Evolutionary conservation across 2,113 vertebrate genomes (phyloP).

Genomic region (Ptilorrhoa leucosticta): DNA sequence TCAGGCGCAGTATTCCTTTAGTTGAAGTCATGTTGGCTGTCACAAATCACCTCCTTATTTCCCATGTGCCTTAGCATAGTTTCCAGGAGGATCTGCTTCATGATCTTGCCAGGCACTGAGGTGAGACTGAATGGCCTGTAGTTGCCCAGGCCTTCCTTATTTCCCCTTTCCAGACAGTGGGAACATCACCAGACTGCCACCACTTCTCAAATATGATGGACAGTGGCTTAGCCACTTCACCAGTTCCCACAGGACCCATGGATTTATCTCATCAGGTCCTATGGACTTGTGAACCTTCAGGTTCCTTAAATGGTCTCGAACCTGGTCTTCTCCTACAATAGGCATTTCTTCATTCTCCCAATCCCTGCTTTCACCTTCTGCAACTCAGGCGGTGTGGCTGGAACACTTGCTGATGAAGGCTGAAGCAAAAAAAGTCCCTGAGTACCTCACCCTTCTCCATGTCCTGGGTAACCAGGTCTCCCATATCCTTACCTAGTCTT

Average conservation of each 20-base stretch:
- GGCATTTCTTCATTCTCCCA: background rate
- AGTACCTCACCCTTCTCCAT: background rate
- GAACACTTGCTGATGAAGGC: background rate
- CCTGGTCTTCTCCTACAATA: background rate
- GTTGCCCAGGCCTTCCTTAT: background rate
- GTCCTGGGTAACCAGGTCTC: background rate
- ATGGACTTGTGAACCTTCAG: background rate
- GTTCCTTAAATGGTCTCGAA: background rate
- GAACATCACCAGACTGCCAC: background rate
- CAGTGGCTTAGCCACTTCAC: background rate
- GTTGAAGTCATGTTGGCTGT: no score
- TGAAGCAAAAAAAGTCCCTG: background rate
- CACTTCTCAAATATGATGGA: background rate
- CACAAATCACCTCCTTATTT: no score
- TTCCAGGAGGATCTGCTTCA: background rate
- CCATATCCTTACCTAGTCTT: background rate
- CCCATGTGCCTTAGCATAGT: no score
- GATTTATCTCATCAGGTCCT: background rate
- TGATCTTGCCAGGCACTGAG: background rate
- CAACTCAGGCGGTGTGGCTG: background rate
- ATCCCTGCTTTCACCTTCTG: background rate
- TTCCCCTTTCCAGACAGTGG: background rate
- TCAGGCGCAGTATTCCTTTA: no score
- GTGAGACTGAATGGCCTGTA: background rate
- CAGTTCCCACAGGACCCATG: background rate